These are phyloP conservation scores for Callorhinus ursinus DNA, from an alignment of 2,113 vertebrate genomes.

Conservation along the genomic window DNA sequence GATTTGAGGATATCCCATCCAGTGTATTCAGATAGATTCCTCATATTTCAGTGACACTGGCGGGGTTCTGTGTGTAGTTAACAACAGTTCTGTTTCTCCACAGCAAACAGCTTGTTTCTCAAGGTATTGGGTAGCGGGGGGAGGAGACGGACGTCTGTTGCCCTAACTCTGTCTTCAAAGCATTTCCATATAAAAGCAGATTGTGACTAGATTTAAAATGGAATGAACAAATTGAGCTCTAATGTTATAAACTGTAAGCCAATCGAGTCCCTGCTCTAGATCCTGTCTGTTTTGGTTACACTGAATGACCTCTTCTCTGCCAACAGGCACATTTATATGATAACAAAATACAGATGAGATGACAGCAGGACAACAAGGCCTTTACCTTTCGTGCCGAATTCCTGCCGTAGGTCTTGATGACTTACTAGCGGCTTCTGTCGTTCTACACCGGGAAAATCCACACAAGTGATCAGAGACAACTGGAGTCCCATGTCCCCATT, in stretches of 20 bases:
- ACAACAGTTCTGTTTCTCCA: neutral
- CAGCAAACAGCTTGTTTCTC: slow-evolving; percentile 36
- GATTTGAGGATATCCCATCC: neutral
- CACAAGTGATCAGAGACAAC: slow-evolving; percentile 83
- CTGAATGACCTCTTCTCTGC: neutral
- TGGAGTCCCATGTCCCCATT: slow-evolving; percentile 90
- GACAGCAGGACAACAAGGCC: neutral
- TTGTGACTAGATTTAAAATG: neutral
- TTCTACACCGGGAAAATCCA: slow-evolving; percentile 84
- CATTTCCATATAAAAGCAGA: neutral
- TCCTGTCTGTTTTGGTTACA: neutral
- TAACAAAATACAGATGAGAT: neutral
- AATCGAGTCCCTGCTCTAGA: neutral
- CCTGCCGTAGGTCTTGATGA: slow-evolving; percentile 78
- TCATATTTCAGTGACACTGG: neutral
- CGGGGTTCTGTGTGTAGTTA: neutral
- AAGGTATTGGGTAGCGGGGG: neutral
- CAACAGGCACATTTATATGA: neutral
- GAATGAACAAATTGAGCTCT: neutral
- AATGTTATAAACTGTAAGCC: neutral
- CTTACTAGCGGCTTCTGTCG: slow-evolving; percentile 80
- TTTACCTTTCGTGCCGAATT: slow-evolving; percentile 85
- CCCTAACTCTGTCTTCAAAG: slow-evolving; percentile 31
- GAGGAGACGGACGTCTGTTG: neutral
- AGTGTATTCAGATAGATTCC: neutral